Base-by-base conservation (phyloP, 2,888 invertebrate genomes). In the Punctoribates punctum region DNA sequence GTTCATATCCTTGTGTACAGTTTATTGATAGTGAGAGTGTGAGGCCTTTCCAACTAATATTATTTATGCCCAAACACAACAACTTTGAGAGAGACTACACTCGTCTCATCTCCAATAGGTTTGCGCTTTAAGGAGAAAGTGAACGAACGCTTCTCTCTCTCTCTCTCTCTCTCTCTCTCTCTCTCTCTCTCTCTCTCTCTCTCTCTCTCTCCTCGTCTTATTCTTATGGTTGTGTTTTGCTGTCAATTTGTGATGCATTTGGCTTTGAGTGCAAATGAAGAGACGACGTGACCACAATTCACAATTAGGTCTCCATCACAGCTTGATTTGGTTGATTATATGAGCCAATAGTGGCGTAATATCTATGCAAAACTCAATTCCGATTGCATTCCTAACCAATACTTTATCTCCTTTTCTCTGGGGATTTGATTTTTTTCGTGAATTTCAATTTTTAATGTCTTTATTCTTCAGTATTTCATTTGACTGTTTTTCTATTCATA, bases 191-290 rank as follows among this genome's bases (percentile, higher is more conserved):
- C 65, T 65, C 65, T 65, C 65, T 65, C 65, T 65, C 65, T 65
- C 65, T 65, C 65, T 65, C 65, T 65, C 65, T 65, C 65, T 60
- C 60, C 27, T 60, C 27, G 27, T 27, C 27, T 60, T 60, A 60
- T 27, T 62, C n/a, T 62, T 62, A 62, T 62, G 34, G 62, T 62
- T 62, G 17, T 25, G 42, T 46, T 70, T 42, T 70, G 70, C 70
- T 70, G 70, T 70, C 70, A 70, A 70, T 70, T 70, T 70, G 23
- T 70, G 70, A 70, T 70, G 70, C 70, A 70, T 70, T 70, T 42
- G 15, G 11, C 20, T 42, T 34, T 38, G 27, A 34, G 27, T 70
- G 20, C 42, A 20, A 42, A 70, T 70, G 70, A 67, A 67, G 38
- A 23, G 46, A 70, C 23, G 70, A 70, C 70, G 70, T 70, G 70